Conservation (phyloP, 2,888 invertebrate genomes). For the Sphecodes monilicornis region DNA sequence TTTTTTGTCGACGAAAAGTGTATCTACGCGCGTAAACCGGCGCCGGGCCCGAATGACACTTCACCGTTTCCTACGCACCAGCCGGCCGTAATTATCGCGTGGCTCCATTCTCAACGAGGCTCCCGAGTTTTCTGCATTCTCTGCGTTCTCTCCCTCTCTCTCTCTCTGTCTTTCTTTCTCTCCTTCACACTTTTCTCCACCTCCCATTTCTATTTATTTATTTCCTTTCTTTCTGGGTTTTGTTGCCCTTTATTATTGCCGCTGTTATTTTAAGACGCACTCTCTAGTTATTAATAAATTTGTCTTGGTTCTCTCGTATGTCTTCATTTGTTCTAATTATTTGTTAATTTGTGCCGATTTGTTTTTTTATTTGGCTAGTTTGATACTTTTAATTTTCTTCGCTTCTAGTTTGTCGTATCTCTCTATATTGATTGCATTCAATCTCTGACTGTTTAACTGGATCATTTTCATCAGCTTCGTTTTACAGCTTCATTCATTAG, state of each 20-base stretch:
- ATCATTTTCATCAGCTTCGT: too few relatives aligned
- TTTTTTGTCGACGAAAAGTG: slow-evolving; percentile 18
- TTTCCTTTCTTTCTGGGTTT: neutral
- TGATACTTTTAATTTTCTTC: too few relatives aligned
- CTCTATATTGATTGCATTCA: too few relatives aligned
- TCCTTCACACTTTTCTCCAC: neutral
- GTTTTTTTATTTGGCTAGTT: too few relatives aligned
- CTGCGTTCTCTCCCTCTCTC: neutral
- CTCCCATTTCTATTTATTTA: neutral
- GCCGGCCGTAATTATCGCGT: slow-evolving; percentile 53
- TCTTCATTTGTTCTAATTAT: too few relatives aligned
- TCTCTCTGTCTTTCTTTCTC: neutral
- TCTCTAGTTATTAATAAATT: neutral
- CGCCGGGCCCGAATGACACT: slow-evolving; percentile 33
- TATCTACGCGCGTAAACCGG: slow-evolving; percentile 40
- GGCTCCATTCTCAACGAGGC: slow-evolving; percentile 43
- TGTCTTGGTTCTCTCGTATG: too few relatives aligned
- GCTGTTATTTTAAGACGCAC: neutral
- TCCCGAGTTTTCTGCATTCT: neutral
- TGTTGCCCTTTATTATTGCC: too few relatives aligned
- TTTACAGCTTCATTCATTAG: too few relatives aligned
- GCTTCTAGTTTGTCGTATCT: too few relatives aligned
- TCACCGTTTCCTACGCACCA: slow-evolving; percentile 39
- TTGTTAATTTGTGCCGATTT: too few relatives aligned
- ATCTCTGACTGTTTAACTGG: too few relatives aligned